These are phyloP conservation scores for Amazona vittata DNA, from an alignment of 2,113 vertebrate genomes.

Conservation along the genomic window DNA sequence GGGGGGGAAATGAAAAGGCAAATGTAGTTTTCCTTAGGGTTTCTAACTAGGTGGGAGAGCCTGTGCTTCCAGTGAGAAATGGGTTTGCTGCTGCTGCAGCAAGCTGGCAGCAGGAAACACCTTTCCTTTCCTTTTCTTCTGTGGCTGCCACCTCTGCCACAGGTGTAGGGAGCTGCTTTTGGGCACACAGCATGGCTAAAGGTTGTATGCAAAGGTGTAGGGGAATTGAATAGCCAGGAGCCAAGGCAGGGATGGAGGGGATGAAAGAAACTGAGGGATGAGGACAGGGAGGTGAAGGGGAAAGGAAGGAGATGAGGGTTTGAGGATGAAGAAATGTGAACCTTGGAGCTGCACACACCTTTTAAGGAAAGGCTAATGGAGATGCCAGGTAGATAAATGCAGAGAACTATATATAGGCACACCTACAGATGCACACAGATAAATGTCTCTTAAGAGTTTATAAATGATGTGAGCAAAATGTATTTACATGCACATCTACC, in stretches of 20 bases:
- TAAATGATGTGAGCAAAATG: not conserved
- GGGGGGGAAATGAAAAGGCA: not conserved
- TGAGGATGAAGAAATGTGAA: not conserved
- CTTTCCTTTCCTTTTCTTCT: not conserved
- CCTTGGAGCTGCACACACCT: not conserved
- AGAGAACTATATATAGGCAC: not conserved
- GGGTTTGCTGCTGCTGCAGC: not conserved
- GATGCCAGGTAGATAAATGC: not conserved
- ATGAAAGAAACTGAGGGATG: not conserved
- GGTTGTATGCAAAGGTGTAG: not conserved
- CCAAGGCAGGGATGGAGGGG: not conserved
- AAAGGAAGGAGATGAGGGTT: not conserved
- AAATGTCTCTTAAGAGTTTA: not conserved
- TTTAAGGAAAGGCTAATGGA: not conserved
- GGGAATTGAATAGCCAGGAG: not conserved
- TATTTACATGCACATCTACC: not conserved
- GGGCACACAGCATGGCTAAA: not conserved
- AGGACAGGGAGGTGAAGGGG: not conserved
- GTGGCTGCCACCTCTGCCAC: not conserved
- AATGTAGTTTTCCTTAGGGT: not conserved
- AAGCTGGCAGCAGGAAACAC: not conserved
- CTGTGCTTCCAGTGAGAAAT: not conserved
- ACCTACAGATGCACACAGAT: not conserved
- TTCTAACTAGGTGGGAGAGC: not conserved
- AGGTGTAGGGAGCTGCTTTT: not conserved